Base-by-base conservation (phyloP, 2,888 invertebrate genomes). In the Cephus nigrinus region DNA sequence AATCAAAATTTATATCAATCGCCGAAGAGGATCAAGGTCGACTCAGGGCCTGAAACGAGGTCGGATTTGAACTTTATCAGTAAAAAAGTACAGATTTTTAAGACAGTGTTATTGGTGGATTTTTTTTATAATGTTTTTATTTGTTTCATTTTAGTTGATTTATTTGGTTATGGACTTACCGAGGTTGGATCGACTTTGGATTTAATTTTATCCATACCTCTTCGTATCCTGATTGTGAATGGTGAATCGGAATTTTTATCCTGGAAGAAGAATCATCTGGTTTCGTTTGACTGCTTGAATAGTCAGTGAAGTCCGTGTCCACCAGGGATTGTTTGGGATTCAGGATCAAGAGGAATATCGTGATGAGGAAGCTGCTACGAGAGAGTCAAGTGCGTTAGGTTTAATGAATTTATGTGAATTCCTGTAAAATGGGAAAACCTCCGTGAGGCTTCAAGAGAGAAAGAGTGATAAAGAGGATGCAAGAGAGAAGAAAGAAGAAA, bases 401-500 rank as follows among this genome's bases (percentile, higher is more conserved):
- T 55, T 9, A 55, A 9, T 15, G 23, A 55, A 55, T 55, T 55
- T 55, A 55, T 23, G 23, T 23, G 55, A 55, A 55, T 55, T 55
- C 23, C 23, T 23, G 55, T 55, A 23, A 55, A 55, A 55, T 55
- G 55, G 55, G 23, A 23, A 55, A 55, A 55, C 55, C 55, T 34
- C 55, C 71, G 31, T 74, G 40, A 35, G 40, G 31, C 35, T 23
- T 35, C 31, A 78, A 31, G 75, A 15, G 23, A 55, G 34, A 3
- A 55, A 55, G n/a, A 31, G 74, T 40, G 74, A 73, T n/a, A 73
- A 40, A 33, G 69, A 74, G 74, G 68, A 35, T 11, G 69, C 33
- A 40, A 74, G 68, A 35, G 31, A 55, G 68, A 73, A 32, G 73
- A 71, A 73, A 75, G 78, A 76, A 78, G 32, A 35, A 23, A 55